Evolutionary conservation across 2,888 invertebrate species (phyloP).

Genomic region (Pomacea canaliculata): DNA sequence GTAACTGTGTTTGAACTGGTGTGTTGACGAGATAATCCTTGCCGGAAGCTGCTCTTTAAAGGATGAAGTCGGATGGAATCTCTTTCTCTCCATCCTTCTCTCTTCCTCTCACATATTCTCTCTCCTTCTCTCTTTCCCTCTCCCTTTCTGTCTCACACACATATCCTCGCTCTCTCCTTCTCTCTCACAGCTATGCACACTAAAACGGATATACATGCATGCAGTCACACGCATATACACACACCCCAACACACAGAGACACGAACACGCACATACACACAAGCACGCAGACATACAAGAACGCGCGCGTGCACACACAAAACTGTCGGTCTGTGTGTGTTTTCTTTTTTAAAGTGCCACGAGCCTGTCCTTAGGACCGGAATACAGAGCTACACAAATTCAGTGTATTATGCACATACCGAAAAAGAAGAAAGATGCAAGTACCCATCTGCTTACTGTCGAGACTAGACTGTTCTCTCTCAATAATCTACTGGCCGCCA

Average conservation of each 20-base stretch:
- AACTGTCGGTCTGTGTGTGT: too few relatives aligned
- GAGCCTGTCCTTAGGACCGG: not conserved
- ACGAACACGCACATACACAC: not conserved
- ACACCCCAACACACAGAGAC: slow-evolving; percentile 2
- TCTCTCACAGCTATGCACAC: not conserved
- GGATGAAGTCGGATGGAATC: not conserved
- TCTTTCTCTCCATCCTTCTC: not conserved
- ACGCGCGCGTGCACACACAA: not conserved
- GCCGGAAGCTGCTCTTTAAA: not conserved
- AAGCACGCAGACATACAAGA: not conserved
- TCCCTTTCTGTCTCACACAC: too few relatives aligned
- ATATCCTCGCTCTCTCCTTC: too few relatives aligned
- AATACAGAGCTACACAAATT: too few relatives aligned
- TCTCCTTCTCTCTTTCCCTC: not conserved
- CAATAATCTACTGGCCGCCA: too few relatives aligned
- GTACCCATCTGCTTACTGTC: too few relatives aligned
- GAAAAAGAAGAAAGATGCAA: too few relatives aligned
- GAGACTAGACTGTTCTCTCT: too few relatives aligned
- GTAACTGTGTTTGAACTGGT: not conserved
- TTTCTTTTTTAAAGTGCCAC: too few relatives aligned
- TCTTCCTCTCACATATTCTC: not conserved
- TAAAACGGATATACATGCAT: slow-evolving; percentile 5
- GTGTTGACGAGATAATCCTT: not conserved
- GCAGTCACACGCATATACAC: slow-evolving; percentile 6
- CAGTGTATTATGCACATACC: too few relatives aligned